phyloP scores from a whole-genome alignment of 1,140 invertebrate genomes.

The Bombus waltoni region DNA sequence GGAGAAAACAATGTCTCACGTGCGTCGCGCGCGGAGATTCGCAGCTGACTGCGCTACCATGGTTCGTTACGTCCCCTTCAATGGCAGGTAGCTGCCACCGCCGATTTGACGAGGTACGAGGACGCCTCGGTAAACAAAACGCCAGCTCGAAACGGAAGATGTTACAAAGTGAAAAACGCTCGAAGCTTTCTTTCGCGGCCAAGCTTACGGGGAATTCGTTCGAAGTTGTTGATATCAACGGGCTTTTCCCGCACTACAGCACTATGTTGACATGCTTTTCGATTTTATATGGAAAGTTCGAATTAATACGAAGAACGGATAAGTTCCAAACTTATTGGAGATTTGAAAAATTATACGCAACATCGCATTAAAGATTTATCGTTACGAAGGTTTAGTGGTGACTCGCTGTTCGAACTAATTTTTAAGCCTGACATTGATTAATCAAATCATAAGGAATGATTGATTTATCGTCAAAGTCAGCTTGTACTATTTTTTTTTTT shows the following conservation, averaged over 20 bases:
- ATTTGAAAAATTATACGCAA: too few relatives aligned
- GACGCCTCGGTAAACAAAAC: constrained; percentile 20
- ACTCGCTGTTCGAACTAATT: not conserved
- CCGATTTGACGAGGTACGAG: constrained; percentile 2
- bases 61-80: not conserved
- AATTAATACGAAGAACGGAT: too few relatives aligned
- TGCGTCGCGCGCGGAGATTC: constrained; percentile 18
- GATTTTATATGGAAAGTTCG: too few relatives aligned
- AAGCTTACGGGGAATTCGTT: not conserved
- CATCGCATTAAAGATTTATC: too few relatives aligned
- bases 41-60: constrained; percentile 8
- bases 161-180: not conserved
- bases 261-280: too few relatives aligned
- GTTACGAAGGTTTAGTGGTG: too few relatives aligned
- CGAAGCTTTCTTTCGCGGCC: not conserved
- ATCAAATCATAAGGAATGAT: too few relatives aligned
- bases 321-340: too few relatives aligned
- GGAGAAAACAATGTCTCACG: constrained; percentile 16
- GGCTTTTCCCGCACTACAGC: too few relatives aligned
- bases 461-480: too few relatives aligned
- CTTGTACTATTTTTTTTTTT: too few relatives aligned
- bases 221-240: not conserved
- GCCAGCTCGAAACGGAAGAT: not conserved
- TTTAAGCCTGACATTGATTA: not conserved
- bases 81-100: not conserved